Evolutionary conservation across 1,140 invertebrate genomes (phyloP), one percentile per base, ranked within the genome.

Genomic region (Fopius arisanus): DNA sequence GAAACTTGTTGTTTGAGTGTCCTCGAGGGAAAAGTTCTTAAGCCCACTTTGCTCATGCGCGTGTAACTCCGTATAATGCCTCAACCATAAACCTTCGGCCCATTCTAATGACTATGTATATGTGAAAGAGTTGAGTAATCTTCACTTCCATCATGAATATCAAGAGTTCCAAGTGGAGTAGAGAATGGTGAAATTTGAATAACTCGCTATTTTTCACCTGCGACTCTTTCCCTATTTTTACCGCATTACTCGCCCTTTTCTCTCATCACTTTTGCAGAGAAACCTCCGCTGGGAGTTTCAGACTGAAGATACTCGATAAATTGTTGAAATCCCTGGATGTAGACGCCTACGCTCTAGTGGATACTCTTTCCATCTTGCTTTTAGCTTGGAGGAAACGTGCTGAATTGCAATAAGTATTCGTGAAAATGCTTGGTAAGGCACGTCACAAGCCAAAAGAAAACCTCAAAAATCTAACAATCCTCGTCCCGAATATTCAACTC

Each of bases 321-420:
- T 72, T 67, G 62, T 67, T 72, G 63, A 72, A 72, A 72, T 67
- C 62, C 41, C 63, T 48, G 59, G 54, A 54, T 63, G 40, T 62
- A 65, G 54, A 37, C 54, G 54, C 23, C 54, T 23, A 59, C 54
- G 23, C 54, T 59, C 54, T 59, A 59, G 54, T 59, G 54, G 21
- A 23, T 59, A 28, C 70, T 43, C 26, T 63, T 65, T 66, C 41
- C 31, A 67, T 71, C 70, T 66, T 28, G 40, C 28, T 67, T 51
- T 29, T 67, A 51, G 54, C 54, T 43, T 28, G 19, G 69, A 51
- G 19, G 62, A 66, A 72, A 72, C 37, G 62, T 72, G 63, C 70
- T 72, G 70, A 67, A 72, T 72, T 51, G 70, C 51, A 67, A 67
- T 72, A 29, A 29, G 48, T 28, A 26, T 72, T 65, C 41, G 7